phyloP scores from a whole-genome alignment of 53 echinoderm and acorn worm genomes.

The Holothuria scabra region DNA sequence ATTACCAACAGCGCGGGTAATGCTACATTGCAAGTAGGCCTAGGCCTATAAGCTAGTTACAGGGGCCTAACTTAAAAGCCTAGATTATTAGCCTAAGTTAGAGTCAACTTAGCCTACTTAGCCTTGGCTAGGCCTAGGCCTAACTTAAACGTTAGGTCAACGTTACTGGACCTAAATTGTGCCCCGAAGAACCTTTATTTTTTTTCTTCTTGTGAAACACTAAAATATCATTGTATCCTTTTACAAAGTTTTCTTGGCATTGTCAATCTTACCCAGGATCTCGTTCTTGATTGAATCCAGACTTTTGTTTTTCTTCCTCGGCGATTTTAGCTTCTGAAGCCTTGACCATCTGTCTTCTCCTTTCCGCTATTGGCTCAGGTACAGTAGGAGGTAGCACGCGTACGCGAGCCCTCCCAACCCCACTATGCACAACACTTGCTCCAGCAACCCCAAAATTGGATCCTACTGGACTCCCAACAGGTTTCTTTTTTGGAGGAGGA shows the following conservation, averaged over 20 bases:
- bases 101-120: no score
- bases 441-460: not conserved
- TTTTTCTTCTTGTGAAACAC: no score
- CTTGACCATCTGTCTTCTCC: slow-evolving; percentile 39
- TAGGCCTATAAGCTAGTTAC: no score
- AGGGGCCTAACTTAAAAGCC: no score
- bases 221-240: no score
- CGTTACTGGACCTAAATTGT: no score
- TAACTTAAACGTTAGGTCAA: no score
- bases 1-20: no score
- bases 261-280: slow-evolving; percentile 23
- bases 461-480: not conserved
- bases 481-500: slow-evolving; percentile 10
- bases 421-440: slow-evolving; percentile 7
- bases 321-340: slow-evolving; percentile 38
- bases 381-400: slow-evolving; percentile 51
- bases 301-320: slow-evolving; percentile 26
- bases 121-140: no score
- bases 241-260: not conserved
- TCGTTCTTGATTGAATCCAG: not conserved
- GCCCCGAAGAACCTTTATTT: no score
- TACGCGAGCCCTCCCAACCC: slow-evolving; percentile 48
- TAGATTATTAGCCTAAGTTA: no score
- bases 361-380: slow-evolving; percentile 41
- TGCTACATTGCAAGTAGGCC: no score